A percentile compares a stretch with the other conserved stretches of the same genome.
Conservation (phyloP, 2,797 vertebrate genomes). For the Lagorchestes hirsutus region DNA sequence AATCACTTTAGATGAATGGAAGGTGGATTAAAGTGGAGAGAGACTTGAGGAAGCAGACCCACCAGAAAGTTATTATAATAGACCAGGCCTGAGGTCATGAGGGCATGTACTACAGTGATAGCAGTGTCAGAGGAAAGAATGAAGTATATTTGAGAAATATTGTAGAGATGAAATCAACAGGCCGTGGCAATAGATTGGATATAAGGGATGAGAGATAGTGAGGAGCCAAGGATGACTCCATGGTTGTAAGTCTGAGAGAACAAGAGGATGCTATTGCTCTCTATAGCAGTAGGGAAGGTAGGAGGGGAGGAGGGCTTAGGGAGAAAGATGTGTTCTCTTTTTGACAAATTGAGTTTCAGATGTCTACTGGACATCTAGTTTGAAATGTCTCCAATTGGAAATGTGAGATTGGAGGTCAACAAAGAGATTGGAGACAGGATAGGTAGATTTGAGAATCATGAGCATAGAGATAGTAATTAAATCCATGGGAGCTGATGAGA, state of each 20-base stretch:
- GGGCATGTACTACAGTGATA: not conserved
- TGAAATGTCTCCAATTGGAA: not conserved
- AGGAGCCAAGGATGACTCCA: not conserved
- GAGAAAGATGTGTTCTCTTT: not conserved
- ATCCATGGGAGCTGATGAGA: not conserved
- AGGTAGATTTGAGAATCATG: not conserved
- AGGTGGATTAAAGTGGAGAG: not conserved
- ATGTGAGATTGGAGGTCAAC: not conserved
- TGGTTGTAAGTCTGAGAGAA: not conserved
- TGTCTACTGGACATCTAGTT: not conserved
- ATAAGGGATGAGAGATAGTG: not conserved
- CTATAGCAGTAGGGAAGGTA: not conserved
- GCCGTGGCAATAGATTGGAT: not conserved
- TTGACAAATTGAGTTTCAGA: not conserved
- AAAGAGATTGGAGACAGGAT: not conserved
- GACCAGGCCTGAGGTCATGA: not conserved
- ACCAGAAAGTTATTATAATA: not conserved
- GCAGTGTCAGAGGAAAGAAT: not conserved
- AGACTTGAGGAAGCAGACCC: not conserved
- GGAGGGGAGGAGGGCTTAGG: not conserved
- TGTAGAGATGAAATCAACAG: not conserved
- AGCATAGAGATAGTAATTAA: not conserved
- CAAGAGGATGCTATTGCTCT: not conserved
- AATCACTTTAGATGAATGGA: not conserved
- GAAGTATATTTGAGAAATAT: not conserved